phyloP scores from a whole-genome alignment of 1,140 invertebrate species.

The Meloidogyne floridensis region DNA sequence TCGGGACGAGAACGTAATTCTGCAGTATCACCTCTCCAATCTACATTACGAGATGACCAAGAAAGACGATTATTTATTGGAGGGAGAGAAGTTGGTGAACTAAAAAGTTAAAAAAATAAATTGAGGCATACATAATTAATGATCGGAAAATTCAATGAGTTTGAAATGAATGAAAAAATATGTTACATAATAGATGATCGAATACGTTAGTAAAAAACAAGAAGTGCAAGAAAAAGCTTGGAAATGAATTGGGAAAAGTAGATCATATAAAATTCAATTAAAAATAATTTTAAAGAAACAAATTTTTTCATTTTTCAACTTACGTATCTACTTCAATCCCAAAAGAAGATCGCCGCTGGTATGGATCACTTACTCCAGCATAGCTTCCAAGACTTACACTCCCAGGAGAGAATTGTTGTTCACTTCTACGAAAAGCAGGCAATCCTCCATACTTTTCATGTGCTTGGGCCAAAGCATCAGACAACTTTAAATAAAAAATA shows the following conservation, averaged over 20 bases:
- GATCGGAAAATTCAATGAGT: no score
- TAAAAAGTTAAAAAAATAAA: not conserved
- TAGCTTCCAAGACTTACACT: constrained; percentile 18
- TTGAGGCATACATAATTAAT: no score
- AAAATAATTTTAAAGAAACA: no score
- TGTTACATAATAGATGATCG: no score
- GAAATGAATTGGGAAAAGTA: not conserved
- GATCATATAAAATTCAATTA: no score
- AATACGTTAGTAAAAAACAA: no score
- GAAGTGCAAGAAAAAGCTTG: no score
- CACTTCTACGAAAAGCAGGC: not conserved
- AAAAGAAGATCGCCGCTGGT: constrained; percentile 23
- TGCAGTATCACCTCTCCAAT: constrained; percentile 27
- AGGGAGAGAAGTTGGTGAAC: constrained; percentile 18
- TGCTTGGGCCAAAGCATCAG: constrained; percentile 52
- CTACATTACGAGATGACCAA: constrained; percentile 29
- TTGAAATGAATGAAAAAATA: no score
- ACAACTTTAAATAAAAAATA: constrained; percentile 23
- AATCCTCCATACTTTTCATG: constrained; percentile 26
- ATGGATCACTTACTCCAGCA: not conserved
- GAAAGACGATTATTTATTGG: constrained; percentile 26
- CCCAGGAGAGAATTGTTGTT: constrained; percentile 28
- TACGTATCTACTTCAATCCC: constrained; percentile 18
- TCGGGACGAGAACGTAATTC: constrained; percentile 24
- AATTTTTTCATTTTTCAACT: not conserved